Evolutionary conservation across 2,797 vertebrate species (phyloP), one percentile per base, ranked within the genome.

Genomic region (Bufotes viridis): DNA sequence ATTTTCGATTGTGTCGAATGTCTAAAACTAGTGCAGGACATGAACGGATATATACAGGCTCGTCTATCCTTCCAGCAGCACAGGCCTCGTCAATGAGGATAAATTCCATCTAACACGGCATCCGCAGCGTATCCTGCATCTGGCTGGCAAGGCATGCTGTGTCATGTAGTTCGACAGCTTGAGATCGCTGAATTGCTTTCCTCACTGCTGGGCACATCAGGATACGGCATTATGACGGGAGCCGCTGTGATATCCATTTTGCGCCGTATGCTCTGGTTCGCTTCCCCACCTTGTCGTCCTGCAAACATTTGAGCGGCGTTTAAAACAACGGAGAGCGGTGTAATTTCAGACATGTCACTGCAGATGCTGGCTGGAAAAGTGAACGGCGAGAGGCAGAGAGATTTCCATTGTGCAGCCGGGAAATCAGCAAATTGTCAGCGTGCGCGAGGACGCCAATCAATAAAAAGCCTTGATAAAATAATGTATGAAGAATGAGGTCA

Each of bases 361-460:
- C 69, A 57, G 87, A 85, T 76, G 87, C 61, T 63, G 82, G 65
- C 65, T 34, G 87, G 24, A 53, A 24, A 81, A 81, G 78, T 53
- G 87, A 74, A 58, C 51, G 26, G 42, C 13, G 11, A 75, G 57
- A 74, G 7, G 78, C 78, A 24, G 67, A 49, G 58, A 13, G 57
- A 61, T 85, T 85, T 81, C 67, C 83, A 85, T 65, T 88, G 87
- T 81, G 78, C 72, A 26, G 78, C 20, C 26, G 63, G 67, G 57
- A 76, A 72, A 81, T 81, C 83, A 74, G 67, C 76, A 60, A 79
- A 70, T 34, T 84, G 81, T 84, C 87, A 85, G 78, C 83, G n/a
- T 81, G 67, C 22, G 74, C 67, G 7, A 63, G 78, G 58, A 55
- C 29, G 24, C 67, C 65, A 85, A 88, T 88, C 87, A 88, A 88